Evolutionary conservation across 2,797 vertebrate genomes (phyloP).

Genomic region (Platalea minor): DNA sequence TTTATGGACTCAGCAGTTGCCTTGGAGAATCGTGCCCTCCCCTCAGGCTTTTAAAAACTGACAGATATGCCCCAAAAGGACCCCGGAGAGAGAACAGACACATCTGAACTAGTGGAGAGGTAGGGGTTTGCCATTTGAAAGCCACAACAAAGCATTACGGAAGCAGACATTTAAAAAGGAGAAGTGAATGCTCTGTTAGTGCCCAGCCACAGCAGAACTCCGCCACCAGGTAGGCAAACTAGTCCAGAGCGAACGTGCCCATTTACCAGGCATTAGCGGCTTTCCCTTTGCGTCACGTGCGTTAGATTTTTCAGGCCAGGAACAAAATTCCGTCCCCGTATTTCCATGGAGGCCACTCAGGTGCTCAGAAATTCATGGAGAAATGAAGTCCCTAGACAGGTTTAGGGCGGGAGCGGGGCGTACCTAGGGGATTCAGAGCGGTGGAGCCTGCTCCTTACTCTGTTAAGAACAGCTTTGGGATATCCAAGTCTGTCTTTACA

Average conservation of each 20-base stretch:
- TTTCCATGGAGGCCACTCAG: accelerated
- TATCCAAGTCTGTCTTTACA: not conserved
- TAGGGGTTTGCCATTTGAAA: not conserved
- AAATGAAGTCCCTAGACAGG: accelerated
- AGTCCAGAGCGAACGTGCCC: accelerated
- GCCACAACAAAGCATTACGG: not conserved
- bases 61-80: not conserved
- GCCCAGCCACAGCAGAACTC: not conserved
- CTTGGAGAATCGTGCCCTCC: not conserved
- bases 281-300: accelerated
- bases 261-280: accelerated
- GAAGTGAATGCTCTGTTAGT: not conserved
- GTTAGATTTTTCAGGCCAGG: not conserved
- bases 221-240: accelerated
- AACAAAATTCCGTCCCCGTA: not conserved
- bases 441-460: not conserved
- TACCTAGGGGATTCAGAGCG: not conserved
- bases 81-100: not conserved
- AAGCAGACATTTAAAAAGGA: not conserved
- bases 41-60: not conserved
- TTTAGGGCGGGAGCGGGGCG: not conserved
- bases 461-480: not conserved
- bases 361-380: not conserved
- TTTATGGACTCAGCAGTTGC: not conserved
- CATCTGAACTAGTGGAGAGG: not conserved